These are phyloP conservation scores for Alviniconcha strummeri DNA, from an alignment of 2,888 invertebrate genomes.

Conservation along the genomic window DNA sequence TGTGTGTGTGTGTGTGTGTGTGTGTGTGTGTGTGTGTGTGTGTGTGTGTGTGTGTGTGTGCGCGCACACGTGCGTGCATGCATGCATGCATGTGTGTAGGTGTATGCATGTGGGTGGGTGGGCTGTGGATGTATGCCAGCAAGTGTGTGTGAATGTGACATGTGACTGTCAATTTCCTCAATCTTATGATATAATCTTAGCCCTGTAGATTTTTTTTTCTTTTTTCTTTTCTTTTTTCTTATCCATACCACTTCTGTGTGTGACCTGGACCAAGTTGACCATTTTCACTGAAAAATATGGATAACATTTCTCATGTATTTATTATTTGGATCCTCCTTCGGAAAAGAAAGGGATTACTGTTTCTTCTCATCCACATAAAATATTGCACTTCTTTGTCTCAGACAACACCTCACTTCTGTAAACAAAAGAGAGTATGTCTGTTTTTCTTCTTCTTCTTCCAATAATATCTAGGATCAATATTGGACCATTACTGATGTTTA, in stretches of 20 bases:
- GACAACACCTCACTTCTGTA: no score
- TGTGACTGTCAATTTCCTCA: background rate
- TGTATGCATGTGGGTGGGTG: background rate
- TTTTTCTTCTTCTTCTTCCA: no score
- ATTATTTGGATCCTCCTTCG: no score
- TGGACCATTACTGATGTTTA: no score
- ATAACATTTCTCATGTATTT: no score
- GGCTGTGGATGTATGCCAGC: background rate
- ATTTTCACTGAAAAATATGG: background rate
- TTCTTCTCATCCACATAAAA: background rate
- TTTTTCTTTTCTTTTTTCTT: background rate
- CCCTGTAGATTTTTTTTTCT: background rate
- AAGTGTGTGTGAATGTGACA: background rate
- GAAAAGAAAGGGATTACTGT: background rate
- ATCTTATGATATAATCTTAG: background rate
- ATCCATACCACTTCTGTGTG: background rate
- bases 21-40: background rate
- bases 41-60: background rate
- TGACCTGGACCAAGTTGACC: background rate
- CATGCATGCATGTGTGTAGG: background rate
- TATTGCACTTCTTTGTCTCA: background rate
- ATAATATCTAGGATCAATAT: no score
- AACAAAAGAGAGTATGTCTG: no score
- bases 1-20: slow-evolving; percentile 1
- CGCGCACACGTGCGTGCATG: background rate